phyloP scores from a whole-genome alignment of 2,888 invertebrate species.

The Dichetophora obliterata region DNA sequence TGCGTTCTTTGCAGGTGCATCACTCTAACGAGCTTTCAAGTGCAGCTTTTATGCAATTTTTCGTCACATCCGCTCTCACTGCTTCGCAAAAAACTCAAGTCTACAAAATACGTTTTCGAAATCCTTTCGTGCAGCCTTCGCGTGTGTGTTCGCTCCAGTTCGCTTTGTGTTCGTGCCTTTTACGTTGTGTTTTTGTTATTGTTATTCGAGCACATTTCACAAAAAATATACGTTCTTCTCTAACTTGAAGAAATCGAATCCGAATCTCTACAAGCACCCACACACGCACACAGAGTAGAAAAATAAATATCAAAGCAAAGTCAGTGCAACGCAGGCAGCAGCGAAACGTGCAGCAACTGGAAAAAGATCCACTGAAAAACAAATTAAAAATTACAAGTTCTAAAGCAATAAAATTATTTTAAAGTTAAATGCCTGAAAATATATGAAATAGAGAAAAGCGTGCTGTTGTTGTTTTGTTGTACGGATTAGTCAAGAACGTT shows the following conservation, averaged over 20 bases:
- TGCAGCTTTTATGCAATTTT: background rate
- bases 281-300: background rate
- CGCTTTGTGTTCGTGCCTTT: background rate
- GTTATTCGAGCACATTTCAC: background rate
- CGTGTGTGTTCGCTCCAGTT: background rate
- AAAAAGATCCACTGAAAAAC: background rate
- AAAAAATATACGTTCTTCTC: background rate
- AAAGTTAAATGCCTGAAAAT: background rate
- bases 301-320: constrained; percentile 10
- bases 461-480: background rate
- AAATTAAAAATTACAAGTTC: background rate
- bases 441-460: constrained; percentile 1
- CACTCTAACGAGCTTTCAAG: background rate
- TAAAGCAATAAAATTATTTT: background rate
- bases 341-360: constrained; percentile 20
- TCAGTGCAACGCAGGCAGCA: constrained; percentile 35
- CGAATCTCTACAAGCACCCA: background rate
- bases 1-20: too few relatives aligned
- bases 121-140: too few relatives aligned
- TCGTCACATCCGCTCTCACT: background rate
- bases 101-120: too few relatives aligned
- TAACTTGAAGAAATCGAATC: background rate
- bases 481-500: too few relatives aligned
- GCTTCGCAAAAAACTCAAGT: background rate
- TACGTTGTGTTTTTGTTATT: background rate